A percentile compares a stretch with the other conserved stretches of the same genome.
Conservation (phyloP, 2,797 vertebrate species). For the Rhinichthys osculus region DNA sequence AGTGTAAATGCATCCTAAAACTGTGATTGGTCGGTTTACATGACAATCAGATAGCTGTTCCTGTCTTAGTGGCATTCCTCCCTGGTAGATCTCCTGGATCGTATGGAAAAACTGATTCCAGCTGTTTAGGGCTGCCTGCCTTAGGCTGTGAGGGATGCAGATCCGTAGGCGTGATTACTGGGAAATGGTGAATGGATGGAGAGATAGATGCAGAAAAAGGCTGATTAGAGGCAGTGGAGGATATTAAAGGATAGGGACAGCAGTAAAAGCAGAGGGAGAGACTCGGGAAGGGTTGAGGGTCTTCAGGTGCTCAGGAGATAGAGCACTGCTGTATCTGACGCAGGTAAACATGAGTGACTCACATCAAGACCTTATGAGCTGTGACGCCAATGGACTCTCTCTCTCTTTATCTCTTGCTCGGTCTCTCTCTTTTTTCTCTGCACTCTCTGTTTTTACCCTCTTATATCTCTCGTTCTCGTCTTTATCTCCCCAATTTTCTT, state of each 20-base stretch:
- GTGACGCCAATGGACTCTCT: constrained; percentile 33
- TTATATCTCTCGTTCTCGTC: neutral
- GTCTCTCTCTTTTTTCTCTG: neutral
- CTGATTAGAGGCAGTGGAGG: neutral
- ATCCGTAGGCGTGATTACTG: neutral
- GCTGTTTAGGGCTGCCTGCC: neutral
- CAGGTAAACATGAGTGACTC: constrained; percentile 56
- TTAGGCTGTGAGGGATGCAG: neutral
- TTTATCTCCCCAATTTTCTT: constrained; percentile 14
- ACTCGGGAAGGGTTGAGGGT: constrained; percentile 14
- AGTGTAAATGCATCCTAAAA: neutral
- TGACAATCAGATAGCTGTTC: neutral
- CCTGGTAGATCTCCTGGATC: neutral
- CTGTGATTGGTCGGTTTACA: neutral
- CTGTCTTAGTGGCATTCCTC: neutral
- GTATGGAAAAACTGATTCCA: neutral
- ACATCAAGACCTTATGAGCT: constrained; percentile 33
- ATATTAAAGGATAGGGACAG: neutral
- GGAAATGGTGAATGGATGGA: constrained; percentile 3
- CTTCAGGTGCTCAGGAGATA: constrained; percentile 11
- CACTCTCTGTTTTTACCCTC: constrained; percentile 1
- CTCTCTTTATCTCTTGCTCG: neutral
- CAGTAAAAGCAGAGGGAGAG: neutral
- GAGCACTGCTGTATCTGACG: constrained; percentile 36
- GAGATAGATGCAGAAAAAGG: constrained; percentile 5